A percentile compares a stretch with the other conserved stretches of the same genome.
These are phyloP conservation scores for Poecilia wingei DNA, from an alignment of 2,797 vertebrate genomes.

Conservation along the genomic window DNA sequence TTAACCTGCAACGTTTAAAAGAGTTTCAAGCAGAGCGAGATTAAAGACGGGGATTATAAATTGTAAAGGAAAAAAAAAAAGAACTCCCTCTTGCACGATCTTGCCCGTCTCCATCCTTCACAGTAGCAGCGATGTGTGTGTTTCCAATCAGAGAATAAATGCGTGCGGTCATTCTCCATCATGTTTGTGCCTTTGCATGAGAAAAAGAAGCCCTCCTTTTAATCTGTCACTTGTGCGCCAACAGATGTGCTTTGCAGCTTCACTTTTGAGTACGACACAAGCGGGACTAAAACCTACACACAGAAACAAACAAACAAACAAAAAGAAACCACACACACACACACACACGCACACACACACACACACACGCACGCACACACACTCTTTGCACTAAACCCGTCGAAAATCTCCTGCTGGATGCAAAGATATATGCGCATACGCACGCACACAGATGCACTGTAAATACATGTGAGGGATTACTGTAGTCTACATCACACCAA, in stretches of 20 bases:
- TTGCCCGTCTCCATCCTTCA: slow-evolving; percentile 41
- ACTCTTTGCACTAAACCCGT: slow-evolving; percentile 34
- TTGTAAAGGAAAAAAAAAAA: slow-evolving; percentile 55
- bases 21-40: slow-evolving; percentile 56
- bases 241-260: slow-evolving; percentile 36
- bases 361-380: slow-evolving; percentile 23
- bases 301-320: slow-evolving; percentile 38
- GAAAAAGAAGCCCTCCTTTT: slow-evolving; percentile 6
- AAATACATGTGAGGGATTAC: slow-evolving; percentile 36
- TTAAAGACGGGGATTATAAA: slow-evolving; percentile 74
- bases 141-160: slow-evolving; percentile 10
- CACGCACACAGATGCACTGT: background rate
- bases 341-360: too few species aligned
- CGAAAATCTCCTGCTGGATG: slow-evolving; percentile 32
- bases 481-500: slow-evolving; percentile 55
- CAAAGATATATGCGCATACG: slow-evolving; percentile 52
- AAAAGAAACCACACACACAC: too few species aligned
- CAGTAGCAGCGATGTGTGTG: slow-evolving; percentile 36
- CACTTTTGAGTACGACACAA: slow-evolving; percentile 35
- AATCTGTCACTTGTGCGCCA: slow-evolving; percentile 8
- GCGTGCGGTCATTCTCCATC: slow-evolving; percentile 2
- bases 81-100: slow-evolving; percentile 66
- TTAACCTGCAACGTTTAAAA: slow-evolving; percentile 54
- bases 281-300: slow-evolving; percentile 28
- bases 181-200: slow-evolving; percentile 28